Evolutionary conservation across 2,888 invertebrate genomes (phyloP).

Genomic region (Lasioglossum zephyrum): DNA sequence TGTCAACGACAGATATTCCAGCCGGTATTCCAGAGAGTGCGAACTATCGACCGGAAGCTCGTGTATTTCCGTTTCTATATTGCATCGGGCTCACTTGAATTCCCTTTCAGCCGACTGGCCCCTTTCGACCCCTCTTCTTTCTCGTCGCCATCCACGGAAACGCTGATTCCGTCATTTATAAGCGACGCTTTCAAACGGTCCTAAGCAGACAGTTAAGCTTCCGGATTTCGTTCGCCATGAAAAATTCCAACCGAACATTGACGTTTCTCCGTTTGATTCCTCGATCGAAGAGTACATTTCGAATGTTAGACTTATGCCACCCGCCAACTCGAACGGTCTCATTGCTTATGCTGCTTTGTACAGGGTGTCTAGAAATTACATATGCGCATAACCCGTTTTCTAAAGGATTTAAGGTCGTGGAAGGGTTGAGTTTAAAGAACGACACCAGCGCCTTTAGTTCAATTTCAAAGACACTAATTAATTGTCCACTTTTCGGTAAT

Average conservation of each 20-base stretch:
- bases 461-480: too few relatives aligned
- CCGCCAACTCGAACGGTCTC: background rate
- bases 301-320: background rate
- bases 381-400: too few relatives aligned
- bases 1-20: slow-evolving; percentile 81
- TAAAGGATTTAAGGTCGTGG: too few relatives aligned
- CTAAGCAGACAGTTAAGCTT: background rate
- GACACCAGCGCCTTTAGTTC: too few relatives aligned
- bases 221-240: background rate
- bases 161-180: slow-evolving; percentile 23
- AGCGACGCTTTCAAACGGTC: slow-evolving; percentile 9
- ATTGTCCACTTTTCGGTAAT: too few relatives aligned
- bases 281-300: too few relatives aligned
- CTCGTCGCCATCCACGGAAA: slow-evolving; percentile 14
- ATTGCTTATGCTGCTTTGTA: background rate
- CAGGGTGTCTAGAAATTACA: too few relatives aligned
- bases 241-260: background rate
- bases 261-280: background rate
- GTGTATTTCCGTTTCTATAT: slow-evolving; percentile 76
- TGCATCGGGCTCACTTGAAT: slow-evolving; percentile 59
- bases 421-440: too few relatives aligned
- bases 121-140: slow-evolving; percentile 21
- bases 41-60: slow-evolving; percentile 75
- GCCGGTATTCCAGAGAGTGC: slow-evolving; percentile 72
- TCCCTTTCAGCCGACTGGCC: slow-evolving; percentile 40